Base-by-base conservation (phyloP, 1,140 invertebrate species). In the Drosophila obscura region DNA sequence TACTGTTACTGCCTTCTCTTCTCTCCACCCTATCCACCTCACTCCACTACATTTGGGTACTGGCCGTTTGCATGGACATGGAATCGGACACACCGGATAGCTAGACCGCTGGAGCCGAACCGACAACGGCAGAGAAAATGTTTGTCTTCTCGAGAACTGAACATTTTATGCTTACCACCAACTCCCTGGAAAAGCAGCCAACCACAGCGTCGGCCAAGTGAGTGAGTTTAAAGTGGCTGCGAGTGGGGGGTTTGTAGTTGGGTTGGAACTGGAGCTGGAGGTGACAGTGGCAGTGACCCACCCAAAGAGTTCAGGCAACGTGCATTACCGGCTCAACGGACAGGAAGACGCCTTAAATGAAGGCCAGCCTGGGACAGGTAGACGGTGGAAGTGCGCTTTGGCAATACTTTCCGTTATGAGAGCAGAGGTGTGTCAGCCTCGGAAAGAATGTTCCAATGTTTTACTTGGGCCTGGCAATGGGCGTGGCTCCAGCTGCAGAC, bases 101-200 rank as follows among this genome's bases (percentile, higher is more conserved):
- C 58, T 4, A 28, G 67, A 45, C 52, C 77, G 60, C 81, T 62
- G 35, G 75, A 85, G 79, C 81, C 61, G 59, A 73, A 73, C 57
- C 48, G 28, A 41, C 61, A 57, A 51, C 19, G 26, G 41, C 48
- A 48, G 46, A 53, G 43, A 26, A 26, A 73, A 53, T 77, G 80
- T 80, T 80, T 84, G 76, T 60, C 64, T 85, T 85, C 74, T 63
- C 63, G 63, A 66, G 81, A 85, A 85, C 74, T 53, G 62, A 74
- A 72, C 77, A 81, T 77, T 77, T 75, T 73, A 71, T 85, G 74
- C 77, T 77, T 73, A 53, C 63, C 58, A 73, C 80, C 58, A 66
- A 63, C 35, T 64, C 48, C 49, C 57, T 50, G 48, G 65, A 74
- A 71, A 65, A 28, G 55, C 81, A 85, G 49, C 81, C 68, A 57